Evolutionary conservation across 2,113 vertebrate genomes (phyloP), one percentile per base, ranked within the genome.

Genomic region (Haemorhous mexicanus): DNA sequence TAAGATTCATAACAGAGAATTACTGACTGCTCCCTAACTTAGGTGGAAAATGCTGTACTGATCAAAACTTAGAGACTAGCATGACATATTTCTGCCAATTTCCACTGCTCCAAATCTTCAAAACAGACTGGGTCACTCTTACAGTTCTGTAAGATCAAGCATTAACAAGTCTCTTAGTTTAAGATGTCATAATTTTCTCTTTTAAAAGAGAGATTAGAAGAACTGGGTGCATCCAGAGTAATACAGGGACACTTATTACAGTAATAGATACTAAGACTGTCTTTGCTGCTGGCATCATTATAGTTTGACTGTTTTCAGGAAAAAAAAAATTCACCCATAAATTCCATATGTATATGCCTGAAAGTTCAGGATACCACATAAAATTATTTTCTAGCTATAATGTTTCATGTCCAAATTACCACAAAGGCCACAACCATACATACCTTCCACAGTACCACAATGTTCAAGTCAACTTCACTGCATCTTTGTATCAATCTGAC

Each of bases 401-500:
- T 8, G 23, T 61, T 83, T 80, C 56, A 78, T 7, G 7, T 17
- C 14, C 53, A 69, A 58, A 59, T 56, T 58, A 62, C 13, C 26
- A 50, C 46, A 66, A 62, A 56, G 28, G 17, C 32, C 56, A 63
- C 52, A 84, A 24, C 9, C 52, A 84, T 11, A 97, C 96, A 19
- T 97, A 99, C 99, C 99, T 99, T 99, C 99, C 99, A 99, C 17
- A 99, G 96, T 44, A 99, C 87, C 24, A 99, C 98, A 64, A 99
- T 94, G 96, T 98, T 98, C 85, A 99, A 98, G 92, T 99, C 99
- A 30, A 99, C 98, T 94, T 99, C 99, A 53, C 96, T 98, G 95
- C 99, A 99, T 59, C 97, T 98, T 90, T 98, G 98, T 94, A 99
- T 97, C 52, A 99, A 91, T 70, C 92, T 97, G 47, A 97, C 95